A percentile compares a stretch with the other conserved stretches of the same genome.
Conservation (phyloP, 2,797 vertebrate species). For the Salarias fasciatus region DNA sequence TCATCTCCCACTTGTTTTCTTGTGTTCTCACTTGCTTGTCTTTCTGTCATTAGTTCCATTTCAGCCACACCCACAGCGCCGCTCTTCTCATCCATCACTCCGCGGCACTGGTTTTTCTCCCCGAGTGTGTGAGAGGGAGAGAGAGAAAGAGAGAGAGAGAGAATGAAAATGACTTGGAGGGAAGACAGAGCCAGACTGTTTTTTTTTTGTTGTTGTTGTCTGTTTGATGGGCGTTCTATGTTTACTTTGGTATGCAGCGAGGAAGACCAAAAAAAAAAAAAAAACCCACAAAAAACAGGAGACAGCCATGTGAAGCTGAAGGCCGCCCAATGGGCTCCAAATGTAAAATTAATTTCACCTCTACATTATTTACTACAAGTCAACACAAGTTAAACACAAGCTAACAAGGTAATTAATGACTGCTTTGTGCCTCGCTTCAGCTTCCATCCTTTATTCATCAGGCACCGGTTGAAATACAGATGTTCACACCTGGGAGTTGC, state of each 20-base stretch:
- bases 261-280: slow-evolving; percentile 12
- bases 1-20: slow-evolving; percentile 60
- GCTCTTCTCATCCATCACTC: slow-evolving; percentile 66
- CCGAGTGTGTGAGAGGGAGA: slow-evolving; percentile 5
- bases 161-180: too few species aligned
- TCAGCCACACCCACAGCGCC: slow-evolving; percentile 66
- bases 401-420: slow-evolving; percentile 46
- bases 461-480: slow-evolving; percentile 28
- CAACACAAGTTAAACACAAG: slow-evolving; percentile 47
- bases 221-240: slow-evolving; percentile 45
- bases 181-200: slow-evolving; percentile 40
- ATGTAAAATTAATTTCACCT: slow-evolving; percentile 39
- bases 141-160: slow-evolving; percentile 45
- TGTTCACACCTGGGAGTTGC: slow-evolving; percentile 44
- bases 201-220: slow-evolving; percentile 43
- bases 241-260: slow-evolving; percentile 43
- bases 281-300: background rate
- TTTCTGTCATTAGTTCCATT: slow-evolving; percentile 70
- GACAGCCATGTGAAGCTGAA: slow-evolving; percentile 15
- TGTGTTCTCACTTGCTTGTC: slow-evolving; percentile 56
- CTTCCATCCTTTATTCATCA: slow-evolving; percentile 47
- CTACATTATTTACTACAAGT: slow-evolving; percentile 40
- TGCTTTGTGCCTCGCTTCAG: slow-evolving; percentile 14
- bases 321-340: slow-evolving; percentile 10
- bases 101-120: slow-evolving; percentile 7